Evolutionary conservation across 2,797 vertebrate genomes (phyloP).

Genomic region (Hylomyscus alleni): DNA sequence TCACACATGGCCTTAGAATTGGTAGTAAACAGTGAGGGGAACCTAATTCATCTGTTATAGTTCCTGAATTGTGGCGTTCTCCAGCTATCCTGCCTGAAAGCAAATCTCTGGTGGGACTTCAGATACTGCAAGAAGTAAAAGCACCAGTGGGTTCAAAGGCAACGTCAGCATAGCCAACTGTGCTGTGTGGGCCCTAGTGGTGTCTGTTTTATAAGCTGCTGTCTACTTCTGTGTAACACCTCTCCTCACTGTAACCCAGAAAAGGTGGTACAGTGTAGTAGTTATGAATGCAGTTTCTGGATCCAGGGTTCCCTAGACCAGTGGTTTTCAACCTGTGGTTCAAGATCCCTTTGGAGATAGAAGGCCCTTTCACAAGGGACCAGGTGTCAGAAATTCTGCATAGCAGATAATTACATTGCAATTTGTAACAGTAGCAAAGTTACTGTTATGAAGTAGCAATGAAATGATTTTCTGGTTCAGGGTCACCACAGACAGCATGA

Average conservation of each 20-base stretch:
- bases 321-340: neutral
- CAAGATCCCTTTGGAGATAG: neutral
- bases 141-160: neutral
- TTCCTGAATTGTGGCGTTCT: neutral
- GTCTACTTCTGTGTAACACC: neutral
- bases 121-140: neutral
- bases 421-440: neutral
- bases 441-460: neutral
- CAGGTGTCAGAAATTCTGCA: neutral
- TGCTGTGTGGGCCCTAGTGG: neutral
- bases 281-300: neutral
- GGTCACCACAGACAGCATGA: neutral
- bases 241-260: neutral
- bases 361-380: neutral
- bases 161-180: neutral
- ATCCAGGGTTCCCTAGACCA: neutral
- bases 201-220: neutral
- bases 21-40: neutral
- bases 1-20: neutral
- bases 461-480: neutral
- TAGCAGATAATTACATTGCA: neutral
- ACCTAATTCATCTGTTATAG: neutral
- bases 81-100: neutral
- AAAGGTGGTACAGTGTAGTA: neutral
- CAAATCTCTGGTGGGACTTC: slow-evolving; percentile 17